Conservation (phyloP, 92 coral and sea anemone genomes). For the Paramuricea clavata region DNA sequence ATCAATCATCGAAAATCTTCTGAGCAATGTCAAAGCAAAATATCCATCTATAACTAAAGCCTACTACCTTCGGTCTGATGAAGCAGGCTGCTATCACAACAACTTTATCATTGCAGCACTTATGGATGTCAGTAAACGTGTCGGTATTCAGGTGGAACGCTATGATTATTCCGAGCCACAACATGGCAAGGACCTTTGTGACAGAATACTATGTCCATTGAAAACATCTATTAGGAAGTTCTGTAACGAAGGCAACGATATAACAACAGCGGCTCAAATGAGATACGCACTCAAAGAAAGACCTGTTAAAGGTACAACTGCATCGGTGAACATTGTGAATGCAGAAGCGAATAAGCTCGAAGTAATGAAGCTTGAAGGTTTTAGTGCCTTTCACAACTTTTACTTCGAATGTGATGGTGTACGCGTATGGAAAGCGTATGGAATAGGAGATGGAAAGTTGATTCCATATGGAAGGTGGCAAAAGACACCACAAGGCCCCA, state of each 20-base stretch:
- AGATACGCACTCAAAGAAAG: constrained; percentile 71
- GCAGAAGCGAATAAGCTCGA: constrained; percentile 56
- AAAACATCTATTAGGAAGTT: constrained; percentile 75
- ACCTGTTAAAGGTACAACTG: constrained; percentile 82
- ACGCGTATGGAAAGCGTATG: constrained; percentile 77
- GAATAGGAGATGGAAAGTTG: constrained; percentile 73
- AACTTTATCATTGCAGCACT: constrained; percentile 68
- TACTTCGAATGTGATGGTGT: constrained; percentile 65
- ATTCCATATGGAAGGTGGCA: constrained; percentile 61
- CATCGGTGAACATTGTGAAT: constrained; percentile 66
- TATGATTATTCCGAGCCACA: constrained; percentile 83
- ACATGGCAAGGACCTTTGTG: constrained; percentile 79
- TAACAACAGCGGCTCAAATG: constrained; percentile 75
- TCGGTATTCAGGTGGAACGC: constrained; percentile 65
- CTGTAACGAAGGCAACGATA: constrained; percentile 81
- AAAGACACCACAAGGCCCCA: constrained; percentile 58
- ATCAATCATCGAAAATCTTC: constrained; percentile 75
- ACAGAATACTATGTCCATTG: constrained; percentile 81
- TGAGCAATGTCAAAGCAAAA: constrained; percentile 60
- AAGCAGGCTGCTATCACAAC: constrained; percentile 79
- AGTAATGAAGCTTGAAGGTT: constrained; percentile 59
- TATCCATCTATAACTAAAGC: constrained; percentile 64
- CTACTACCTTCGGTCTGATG: constrained; percentile 72
- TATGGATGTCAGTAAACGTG: constrained; percentile 66
- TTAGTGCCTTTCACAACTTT: constrained; percentile 73